A percentile compares a stretch with the other conserved stretches of the same genome.
Conservation (phyloP, 2,113 vertebrate genomes). For the Chelonoidis abingdonii region DNA sequence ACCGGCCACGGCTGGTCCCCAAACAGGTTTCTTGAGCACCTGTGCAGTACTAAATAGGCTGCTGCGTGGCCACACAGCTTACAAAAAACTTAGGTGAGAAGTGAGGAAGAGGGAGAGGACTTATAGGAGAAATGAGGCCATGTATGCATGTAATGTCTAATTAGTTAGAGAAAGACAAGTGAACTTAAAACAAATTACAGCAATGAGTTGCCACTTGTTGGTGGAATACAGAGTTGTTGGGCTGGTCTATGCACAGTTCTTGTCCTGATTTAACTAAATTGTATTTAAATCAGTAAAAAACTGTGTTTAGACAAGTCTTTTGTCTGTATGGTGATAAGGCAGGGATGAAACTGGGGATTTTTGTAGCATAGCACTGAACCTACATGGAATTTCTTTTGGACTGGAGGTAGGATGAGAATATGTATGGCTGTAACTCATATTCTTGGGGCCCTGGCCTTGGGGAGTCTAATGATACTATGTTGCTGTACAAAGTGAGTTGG, state of each 20-base stretch:
- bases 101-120: background rate
- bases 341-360: background rate
- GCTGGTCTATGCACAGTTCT: background rate
- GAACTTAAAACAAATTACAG: background rate
- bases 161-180: background rate
- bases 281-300: background rate
- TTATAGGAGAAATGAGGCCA: background rate
- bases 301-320: rapidly evolving
- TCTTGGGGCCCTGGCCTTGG: background rate
- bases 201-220: background rate
- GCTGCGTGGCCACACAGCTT: no score
- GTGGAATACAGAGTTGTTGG: background rate
- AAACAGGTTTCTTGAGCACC: no score
- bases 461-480: background rate
- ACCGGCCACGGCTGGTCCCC: no score
- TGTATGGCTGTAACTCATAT: no score
- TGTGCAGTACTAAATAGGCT: no score
- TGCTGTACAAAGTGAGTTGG: rapidly evolving
- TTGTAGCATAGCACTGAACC: background rate
- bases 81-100: background rate
- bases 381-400: background rate
- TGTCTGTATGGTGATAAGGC: background rate
- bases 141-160: background rate
- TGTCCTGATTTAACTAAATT: background rate
- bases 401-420: background rate